Base-by-base conservation (phyloP, 2,113 vertebrate species). In the Varanus komodoensis region DNA sequence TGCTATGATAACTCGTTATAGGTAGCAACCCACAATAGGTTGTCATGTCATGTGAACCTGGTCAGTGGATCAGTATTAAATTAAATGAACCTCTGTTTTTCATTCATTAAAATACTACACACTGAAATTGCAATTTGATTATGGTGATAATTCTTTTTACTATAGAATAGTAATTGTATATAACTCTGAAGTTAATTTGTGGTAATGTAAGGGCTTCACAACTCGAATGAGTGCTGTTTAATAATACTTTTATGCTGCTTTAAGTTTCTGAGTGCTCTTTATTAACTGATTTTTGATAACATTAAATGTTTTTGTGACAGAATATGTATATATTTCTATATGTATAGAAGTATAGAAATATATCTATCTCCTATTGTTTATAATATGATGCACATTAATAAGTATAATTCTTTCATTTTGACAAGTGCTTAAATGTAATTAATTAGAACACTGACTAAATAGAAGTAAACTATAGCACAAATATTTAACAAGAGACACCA, bases 401-500 rank as follows among this genome's bases (percentile, higher is more conserved):
- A 89, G 54, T 82, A 89, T 91, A 77, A 67, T 87, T 78, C 69
- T 27, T 83, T 86, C 38, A 44, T 91, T 91, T 87, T 73, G 86
- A 0, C 0, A 7, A 19, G 21, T 32, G 83, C 61, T 92, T 94
- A 69, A 44, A 91, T 88, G 92, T 92, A 91, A 71, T 75, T 82
- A 34, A 80, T 75, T 92, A 91, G 93, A 95, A 67, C 89, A 52
- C 29, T 61, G 74, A 29, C 57, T n/a, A 93, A 85, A 94, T 15
- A 91, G 14, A 92, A 93, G 80, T 93, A 91, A 95, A 95, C 44
- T 29, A 14, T 0, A 34, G n/a, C 92, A 84, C 95, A 97, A 96
- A 96, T 96, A 97, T 96, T 97, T 96, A 96, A 74, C 23, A 93
- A 78, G 9, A 84, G 75, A 29, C 87, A 89, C 92, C 50, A 57